Evolutionary conservation across 2,113 vertebrate genomes (phyloP), one percentile per base, ranked within the genome.

Genomic region (Cebidichthys violaceus): DNA sequence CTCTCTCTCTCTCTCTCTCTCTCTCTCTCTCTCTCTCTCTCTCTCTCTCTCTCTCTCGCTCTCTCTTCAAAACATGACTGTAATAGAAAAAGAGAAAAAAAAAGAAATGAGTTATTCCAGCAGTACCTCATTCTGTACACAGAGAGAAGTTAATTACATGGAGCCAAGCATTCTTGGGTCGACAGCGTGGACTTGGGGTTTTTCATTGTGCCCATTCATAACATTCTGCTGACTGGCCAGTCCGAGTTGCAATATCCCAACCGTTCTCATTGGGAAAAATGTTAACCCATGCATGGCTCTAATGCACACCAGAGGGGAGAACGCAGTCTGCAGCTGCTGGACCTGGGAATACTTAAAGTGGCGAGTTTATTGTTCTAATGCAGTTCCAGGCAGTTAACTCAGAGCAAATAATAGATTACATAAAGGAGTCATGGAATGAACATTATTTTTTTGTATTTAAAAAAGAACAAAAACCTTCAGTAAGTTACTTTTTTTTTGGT

Each of bases 191-290:
- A 90, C 87, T 92, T 83, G 85, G 59, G 90, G 75, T 91, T 93
- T 94, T 92, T 94, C 90, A 92, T 92, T 88, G 92, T 90, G 90
- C 91, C 89, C 92, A 91, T 94, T 94, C 92, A 94, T 93, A 93
- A 94, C 92, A 92, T 94, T 94, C 88, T 94, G 94, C 94, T 94
- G 93, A 95, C 91, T 92, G 88, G 88, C 75, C 89, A 90, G 91
- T 92, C 89, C 84, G 73, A 90, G 79, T 72, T 89, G 88, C 85
- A 90, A 82, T 93, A 91, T 85, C 87, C 89, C 87, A 70, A 85
- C 87, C 75, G 59, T 91, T 87, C 91, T 91, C 90, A 85, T 76
- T 85, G 89, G 86, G 83, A 86, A 18, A 88, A 90, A 90, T 72
- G 90, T 91, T 93, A 94, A 94, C 93, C 92, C 92, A 86, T 93